Base-by-base conservation (phyloP, 2,797 vertebrate genomes). In the Fundulus diaphanus region DNA sequence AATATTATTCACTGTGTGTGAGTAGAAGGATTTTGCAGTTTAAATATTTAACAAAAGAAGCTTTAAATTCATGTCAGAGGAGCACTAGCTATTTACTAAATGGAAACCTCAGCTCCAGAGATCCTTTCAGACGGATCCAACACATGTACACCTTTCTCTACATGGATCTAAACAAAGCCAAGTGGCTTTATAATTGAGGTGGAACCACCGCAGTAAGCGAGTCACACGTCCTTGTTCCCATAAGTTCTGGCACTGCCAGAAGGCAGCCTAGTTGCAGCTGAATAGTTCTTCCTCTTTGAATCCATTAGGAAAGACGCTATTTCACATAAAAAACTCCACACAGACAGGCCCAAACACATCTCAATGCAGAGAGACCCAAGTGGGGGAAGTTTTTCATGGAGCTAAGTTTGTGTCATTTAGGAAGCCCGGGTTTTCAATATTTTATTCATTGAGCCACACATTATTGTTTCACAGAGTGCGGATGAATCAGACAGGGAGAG, bases 401-500 rank as follows among this genome's bases (percentile, higher is more conserved):
- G 59, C 69, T 71, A 46, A 85, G 79, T 77, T 82, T 73, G 80
- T 71, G 82, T 87, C 78, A 61, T 89, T 87, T 81, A 74, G 70
- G 57, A 66, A 82, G 82, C 56, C 67, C 18, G 75, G 73, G 81
- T 76, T 82, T 90, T 92, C 73, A 84, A 93, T 94, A 88, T 93
- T 93, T 94, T 84, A 94, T 93, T 87, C 76, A 86, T 87, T 72
- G 82, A 40, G 33, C 78, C 78, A 85, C 87, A 84, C 87, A 89
- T 92, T 87, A 90, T 81, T 74, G 72, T 90, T 85, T 87, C 67
- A 72, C 83, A 71, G 70, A 52, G 70, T 76, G 84, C 74, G 84
- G 79, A 88, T 90, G 86, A 89, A 92, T 86, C 82, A 89, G 92
- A 90, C 86, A 81, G 81, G 90, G 77, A 84, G 90, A 89, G 88